phyloP scores from a whole-genome alignment of 2,797 vertebrate species.

The Paramormyrops hopkinsi region DNA sequence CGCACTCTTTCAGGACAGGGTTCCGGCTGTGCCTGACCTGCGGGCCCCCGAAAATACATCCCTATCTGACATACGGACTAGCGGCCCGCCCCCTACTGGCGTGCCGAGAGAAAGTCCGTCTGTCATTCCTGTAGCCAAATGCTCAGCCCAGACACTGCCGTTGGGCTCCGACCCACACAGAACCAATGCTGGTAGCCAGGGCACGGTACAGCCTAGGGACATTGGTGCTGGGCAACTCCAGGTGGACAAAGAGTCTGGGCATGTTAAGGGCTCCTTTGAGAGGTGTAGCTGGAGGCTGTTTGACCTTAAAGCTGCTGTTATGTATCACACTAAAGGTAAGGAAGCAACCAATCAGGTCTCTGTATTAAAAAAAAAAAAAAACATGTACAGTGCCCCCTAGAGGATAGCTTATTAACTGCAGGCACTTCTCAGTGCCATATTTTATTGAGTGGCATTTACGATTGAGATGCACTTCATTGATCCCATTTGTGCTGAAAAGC shows the following conservation, averaged over 20 bases:
- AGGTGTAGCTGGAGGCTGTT: conserved; percentile 84
- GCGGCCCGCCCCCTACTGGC: conserved; percentile 66
- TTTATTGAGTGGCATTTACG: neutral
- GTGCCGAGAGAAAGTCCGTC: conserved; percentile 47
- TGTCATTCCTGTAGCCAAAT: conserved; percentile 61
- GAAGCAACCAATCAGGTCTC: neutral
- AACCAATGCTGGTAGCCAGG: conserved; percentile 57
- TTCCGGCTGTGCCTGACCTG: conserved; percentile 65
- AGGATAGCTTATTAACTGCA: neutral
- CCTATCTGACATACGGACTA: conserved; percentile 87
- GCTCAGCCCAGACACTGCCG: conserved; percentile 65
- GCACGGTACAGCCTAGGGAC: conserved; percentile 73
- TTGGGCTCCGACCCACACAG: conserved; percentile 69
- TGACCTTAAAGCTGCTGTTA: conserved; percentile 89
- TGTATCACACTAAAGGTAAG: conserved; percentile 98
- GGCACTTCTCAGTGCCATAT: neutral
- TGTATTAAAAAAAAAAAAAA: neutral
- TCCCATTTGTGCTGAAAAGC: neutral
- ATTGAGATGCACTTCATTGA: neutral
- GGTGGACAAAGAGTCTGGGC: conserved; percentile 78
- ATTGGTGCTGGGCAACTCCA: conserved; percentile 73
- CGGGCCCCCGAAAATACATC: conserved; percentile 72
- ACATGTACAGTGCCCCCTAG: neutral
- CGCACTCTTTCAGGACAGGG: conserved; percentile 74
- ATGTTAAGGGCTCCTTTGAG: conserved; percentile 78